Evolutionary conservation across 1,140 invertebrate genomes (phyloP).

Genomic region (Branchinecta lynchi): DNA sequence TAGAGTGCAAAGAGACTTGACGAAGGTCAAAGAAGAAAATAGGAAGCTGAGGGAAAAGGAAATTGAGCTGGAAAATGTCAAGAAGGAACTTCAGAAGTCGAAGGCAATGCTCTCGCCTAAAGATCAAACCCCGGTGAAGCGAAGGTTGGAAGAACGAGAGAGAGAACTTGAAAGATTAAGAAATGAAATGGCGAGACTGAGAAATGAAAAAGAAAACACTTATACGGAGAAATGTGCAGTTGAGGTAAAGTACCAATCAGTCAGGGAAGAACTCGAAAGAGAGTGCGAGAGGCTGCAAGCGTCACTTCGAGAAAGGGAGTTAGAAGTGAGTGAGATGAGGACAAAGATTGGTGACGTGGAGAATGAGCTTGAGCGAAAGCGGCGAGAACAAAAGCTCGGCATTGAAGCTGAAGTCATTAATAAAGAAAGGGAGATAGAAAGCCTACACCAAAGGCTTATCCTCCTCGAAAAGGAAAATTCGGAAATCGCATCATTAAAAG

Average conservation of each 20-base stretch:
- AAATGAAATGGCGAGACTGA: background rate
- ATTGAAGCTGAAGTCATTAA: background rate
- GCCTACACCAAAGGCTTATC: background rate
- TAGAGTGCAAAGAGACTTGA: background rate
- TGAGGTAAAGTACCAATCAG: background rate
- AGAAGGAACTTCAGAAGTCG: background rate
- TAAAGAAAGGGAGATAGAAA: background rate
- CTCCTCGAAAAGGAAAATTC: background rate
- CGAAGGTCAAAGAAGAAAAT: background rate
- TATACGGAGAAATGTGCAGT: background rate
- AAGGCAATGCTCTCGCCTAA: background rate
- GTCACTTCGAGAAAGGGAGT: slow-evolving; percentile 28
- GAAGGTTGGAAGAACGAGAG: slow-evolving; percentile 1
- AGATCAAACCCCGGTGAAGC: background rate
- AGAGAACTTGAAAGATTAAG: slow-evolving; percentile 13
- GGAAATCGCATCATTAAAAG: no score
- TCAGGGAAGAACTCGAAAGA: slow-evolving; percentile 18
- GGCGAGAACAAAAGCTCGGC: background rate
- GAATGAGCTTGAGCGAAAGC: background rate
- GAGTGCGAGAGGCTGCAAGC: slow-evolving; percentile 29
- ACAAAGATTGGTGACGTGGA: background rate
- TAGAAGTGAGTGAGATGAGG: slow-evolving; percentile 24
- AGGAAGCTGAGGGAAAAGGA: slow-evolving; percentile 1
- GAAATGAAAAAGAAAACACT: background rate
- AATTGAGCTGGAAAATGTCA: background rate